A percentile compares a stretch with the other conserved stretches of the same genome.
phyloP scores from a whole-genome alignment of 2,888 invertebrate species.

The Scaptomyza polygonia region DNA sequence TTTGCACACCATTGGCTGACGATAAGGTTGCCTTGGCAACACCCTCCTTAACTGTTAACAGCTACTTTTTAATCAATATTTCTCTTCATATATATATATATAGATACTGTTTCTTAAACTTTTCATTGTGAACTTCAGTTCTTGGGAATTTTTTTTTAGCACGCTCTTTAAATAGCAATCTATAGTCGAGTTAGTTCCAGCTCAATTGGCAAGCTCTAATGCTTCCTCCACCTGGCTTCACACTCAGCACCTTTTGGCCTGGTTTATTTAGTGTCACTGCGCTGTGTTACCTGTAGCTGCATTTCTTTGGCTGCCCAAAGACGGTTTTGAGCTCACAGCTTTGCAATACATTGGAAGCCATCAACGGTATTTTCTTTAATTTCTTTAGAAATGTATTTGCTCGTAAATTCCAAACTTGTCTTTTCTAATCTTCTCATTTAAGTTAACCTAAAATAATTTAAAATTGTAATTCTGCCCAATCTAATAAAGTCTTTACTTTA shows the following conservation, averaged over 20 bases:
- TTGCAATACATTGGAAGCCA: slow-evolving; percentile 6
- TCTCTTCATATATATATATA: neutral
- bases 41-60: neutral
- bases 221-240: neutral
- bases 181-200: slow-evolving; percentile 31
- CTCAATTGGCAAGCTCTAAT: slow-evolving; percentile 20
- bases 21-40: slow-evolving; percentile 6
- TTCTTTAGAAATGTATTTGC: neutral
- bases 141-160: slow-evolving; percentile 3
- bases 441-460: too few relatives aligned
- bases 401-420: neutral
- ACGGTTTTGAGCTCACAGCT: slow-evolving; percentile 8
- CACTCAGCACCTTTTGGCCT: slow-evolving; percentile 52
- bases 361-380: slow-evolving; percentile 6
- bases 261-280: slow-evolving; percentile 61
- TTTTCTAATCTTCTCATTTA: neutral
- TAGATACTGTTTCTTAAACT: neutral
- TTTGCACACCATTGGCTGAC: slow-evolving; percentile 12
- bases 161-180: slow-evolving; percentile 21
- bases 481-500: too few relatives aligned
- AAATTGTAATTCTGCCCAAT: too few relatives aligned
- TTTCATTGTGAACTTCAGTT: slow-evolving; percentile 21
- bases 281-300: slow-evolving; percentile 45
- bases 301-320: slow-evolving; percentile 53
- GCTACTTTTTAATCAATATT: slow-evolving; percentile 42